A percentile compares a stretch with the other conserved stretches of the same genome.
Conservation (phyloP, 2,113 vertebrate species). For the Otocyon megalotis region DNA sequence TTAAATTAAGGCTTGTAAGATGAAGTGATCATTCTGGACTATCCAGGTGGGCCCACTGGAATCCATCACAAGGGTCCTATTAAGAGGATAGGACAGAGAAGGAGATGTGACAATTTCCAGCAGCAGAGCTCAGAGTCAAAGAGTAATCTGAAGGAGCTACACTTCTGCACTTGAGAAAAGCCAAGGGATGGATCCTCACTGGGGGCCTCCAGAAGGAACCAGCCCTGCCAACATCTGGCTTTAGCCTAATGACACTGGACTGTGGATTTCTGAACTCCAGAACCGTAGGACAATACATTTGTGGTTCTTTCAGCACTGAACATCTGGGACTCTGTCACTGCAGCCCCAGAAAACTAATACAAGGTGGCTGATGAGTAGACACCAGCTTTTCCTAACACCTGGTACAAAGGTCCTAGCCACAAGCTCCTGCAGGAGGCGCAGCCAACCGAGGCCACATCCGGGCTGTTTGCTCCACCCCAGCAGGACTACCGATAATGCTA, state of each 20-base stretch:
- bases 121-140: background rate
- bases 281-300: background rate
- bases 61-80: background rate
- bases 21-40: accelerated
- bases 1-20: background rate
- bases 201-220: background rate
- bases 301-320: background rate
- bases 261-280: background rate
- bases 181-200: accelerated
- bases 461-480: background rate
- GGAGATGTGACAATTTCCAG: background rate
- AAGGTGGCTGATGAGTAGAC: background rate
- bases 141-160: background rate
- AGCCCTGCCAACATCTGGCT: background rate
- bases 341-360: background rate
- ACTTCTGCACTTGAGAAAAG: background rate
- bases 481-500: background rate
- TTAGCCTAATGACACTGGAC: background rate
- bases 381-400: background rate
- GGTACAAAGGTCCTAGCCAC: background rate
- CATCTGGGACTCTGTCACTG: background rate
- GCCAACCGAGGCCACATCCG: accelerated
- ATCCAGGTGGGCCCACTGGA: background rate
- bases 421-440: background rate
- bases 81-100: background rate